Percentiles rank a stretch among this genome's conserved stretches.
phyloP scores from a whole-genome alignment of 1,140 invertebrate genomes.

The Choristoneura fumiferana region DNA sequence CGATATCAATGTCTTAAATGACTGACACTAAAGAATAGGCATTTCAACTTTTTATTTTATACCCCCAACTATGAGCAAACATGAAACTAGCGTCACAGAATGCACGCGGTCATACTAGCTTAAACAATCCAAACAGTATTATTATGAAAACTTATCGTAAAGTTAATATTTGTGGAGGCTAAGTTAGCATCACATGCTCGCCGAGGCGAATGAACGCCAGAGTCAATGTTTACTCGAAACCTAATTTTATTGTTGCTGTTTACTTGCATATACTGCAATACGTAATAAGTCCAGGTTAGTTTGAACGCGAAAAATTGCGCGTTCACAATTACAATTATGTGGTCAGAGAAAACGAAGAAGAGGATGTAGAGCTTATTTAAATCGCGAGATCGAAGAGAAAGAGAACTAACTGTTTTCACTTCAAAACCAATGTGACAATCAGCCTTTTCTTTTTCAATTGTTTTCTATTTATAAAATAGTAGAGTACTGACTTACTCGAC shows the following conservation, averaged over 20 bases:
- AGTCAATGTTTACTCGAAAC: not conserved
- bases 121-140: not conserved
- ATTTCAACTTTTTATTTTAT: conserved; percentile 2
- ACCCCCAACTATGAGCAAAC: conserved; percentile 3
- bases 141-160: conserved; percentile 15
- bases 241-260: conserved; percentile 9
- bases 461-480: no score
- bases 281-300: no score
- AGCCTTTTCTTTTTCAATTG: no score
- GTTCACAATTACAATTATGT: no score
- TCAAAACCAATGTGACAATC: no score
- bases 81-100: not conserved
- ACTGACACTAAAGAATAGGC: conserved; percentile 6
- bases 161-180: conserved; percentile 5
- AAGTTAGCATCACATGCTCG: conserved; percentile 9
- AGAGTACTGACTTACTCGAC: no score
- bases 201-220: not conserved
- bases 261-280: not conserved
- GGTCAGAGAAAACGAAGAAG: no score
- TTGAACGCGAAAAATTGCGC: no score
- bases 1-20: not conserved
- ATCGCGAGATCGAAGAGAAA: no score
- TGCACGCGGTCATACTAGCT: not conserved
- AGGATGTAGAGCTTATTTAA: no score
- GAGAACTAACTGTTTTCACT: no score